Conservation (phyloP, 2,113 vertebrate genomes). For the Trematomus loennbergii region DNA sequence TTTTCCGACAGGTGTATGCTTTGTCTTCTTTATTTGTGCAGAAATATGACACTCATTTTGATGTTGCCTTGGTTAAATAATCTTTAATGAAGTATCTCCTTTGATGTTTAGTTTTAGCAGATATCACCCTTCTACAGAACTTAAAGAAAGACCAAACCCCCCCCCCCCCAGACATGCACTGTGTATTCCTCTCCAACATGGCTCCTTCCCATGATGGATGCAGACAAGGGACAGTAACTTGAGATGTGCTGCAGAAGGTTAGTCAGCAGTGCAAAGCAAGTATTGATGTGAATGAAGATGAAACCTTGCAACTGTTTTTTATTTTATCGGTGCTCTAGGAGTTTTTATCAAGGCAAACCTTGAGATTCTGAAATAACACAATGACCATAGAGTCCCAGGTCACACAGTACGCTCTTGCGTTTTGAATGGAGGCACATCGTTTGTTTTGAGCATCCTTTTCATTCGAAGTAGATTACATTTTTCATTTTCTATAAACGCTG, state of each 20-base stretch:
- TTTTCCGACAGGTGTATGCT: not conserved
- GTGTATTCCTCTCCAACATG: not conserved
- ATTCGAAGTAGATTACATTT: not conserved
- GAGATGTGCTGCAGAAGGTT: conserved; percentile 8
- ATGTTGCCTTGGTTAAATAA: not conserved
- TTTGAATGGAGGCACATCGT: conserved; percentile 30
- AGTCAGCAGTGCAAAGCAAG: conserved; percentile 17
- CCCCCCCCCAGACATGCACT: not conserved
- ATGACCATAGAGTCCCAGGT: conserved; percentile 16
- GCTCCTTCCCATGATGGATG: not conserved
- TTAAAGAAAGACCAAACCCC: not conserved
- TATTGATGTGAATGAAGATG: conserved; percentile 20
- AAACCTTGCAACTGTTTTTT: conserved; percentile 15
- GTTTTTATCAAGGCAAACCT: conserved; percentile 41
- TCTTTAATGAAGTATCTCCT: not conserved
- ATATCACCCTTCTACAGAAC: not conserved
- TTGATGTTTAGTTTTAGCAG: conserved; percentile 6
- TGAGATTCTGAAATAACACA: conserved; percentile 43
- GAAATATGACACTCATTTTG: not conserved
- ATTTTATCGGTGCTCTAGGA: conserved; percentile 10
- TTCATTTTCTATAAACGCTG: not conserved
- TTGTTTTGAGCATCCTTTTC: conserved; percentile 4
- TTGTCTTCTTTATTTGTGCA: not conserved
- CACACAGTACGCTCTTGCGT: conserved; percentile 18
- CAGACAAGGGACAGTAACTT: not conserved